Evolutionary conservation across 2,797 vertebrate genomes (phyloP), one percentile per base, ranked within the genome.

Genomic region (Hippocampus kuda): DNA sequence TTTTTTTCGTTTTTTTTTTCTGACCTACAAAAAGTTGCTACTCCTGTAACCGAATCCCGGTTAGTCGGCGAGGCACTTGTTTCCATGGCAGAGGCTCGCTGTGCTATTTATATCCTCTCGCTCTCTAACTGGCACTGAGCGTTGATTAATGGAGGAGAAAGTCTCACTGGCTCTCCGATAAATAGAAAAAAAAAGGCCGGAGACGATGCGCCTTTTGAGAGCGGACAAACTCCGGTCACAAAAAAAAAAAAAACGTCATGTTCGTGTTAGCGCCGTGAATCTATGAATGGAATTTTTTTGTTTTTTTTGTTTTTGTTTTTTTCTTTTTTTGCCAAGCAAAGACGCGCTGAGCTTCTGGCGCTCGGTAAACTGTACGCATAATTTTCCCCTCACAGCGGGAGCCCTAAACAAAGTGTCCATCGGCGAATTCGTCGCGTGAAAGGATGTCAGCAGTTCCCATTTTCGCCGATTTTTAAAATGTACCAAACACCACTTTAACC

Each of bases 1-100:
- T 34, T 34, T 51, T 51, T 51, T 87, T 90, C 15, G 0, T 49
- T 49, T 49, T 49, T 18, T 87, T 90, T 88, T 88, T 80, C 78
- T 85, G 86, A 85, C 88, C 90, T 88, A 88, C 88, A 89, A 91
- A 91, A 90, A 90, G 85, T 89, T 81, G 71, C 78, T 72, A 77
- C 82, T 86, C 82, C 81, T 80, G 85, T 87, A 90, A 90, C 82
- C 72, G 84, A 92, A 84, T 84, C 77, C 67, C 59, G 7, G 66
- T 15, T 46, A 73, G 78, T 77, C 64, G 75, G 77, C 78, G 71
- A 77, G 75, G 78, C 80, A 83, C 84, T 84, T 88, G 84, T 90
- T 89, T 84, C 84, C 85, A 85, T 85, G 81, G 85, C 75, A 81
- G 34, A 38, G 83, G 73, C 75, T 79, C 5, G 74, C 71, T 57